Conservation (phyloP, 2,113 vertebrate genomes). For the Lamprologus callipterus region DNA sequence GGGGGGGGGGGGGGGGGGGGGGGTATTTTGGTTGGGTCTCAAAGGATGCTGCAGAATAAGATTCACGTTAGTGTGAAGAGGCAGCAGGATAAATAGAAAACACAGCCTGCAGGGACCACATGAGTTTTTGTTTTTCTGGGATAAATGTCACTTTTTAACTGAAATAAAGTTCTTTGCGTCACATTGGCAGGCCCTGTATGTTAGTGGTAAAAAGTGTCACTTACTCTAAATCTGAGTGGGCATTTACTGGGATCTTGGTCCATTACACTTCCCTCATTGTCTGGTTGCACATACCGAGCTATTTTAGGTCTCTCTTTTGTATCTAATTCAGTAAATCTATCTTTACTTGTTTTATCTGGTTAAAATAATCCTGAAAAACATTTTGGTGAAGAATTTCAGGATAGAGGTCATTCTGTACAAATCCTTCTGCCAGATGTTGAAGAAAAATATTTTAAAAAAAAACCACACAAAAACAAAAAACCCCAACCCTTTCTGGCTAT, state of each 20-base stretch:
- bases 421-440: not conserved
- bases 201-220: not conserved
- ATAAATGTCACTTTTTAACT: not conserved
- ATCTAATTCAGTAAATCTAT: not conserved
- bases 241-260: not conserved
- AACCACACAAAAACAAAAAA: not conserved
- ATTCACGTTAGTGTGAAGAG: not conserved
- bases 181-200: not conserved
- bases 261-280: not conserved
- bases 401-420: not conserved
- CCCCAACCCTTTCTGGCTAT: rapidly evolving
- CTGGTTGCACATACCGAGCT: not conserved
- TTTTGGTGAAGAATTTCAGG: not conserved
- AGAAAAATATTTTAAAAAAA: rapidly evolving
- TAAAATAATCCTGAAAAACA: not conserved
- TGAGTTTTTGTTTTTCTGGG: not conserved
- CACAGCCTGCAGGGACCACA: not conserved
- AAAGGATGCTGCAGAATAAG: not conserved
- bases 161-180: not conserved
- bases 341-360: not conserved
- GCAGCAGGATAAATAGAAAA: not conserved
- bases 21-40: too few relatives aligned
- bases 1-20: too few relatives aligned
- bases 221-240: not conserved
- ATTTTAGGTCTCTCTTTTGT: not conserved